Conservation (phyloP, 2,113 vertebrate genomes). For the Parus major region DNA sequence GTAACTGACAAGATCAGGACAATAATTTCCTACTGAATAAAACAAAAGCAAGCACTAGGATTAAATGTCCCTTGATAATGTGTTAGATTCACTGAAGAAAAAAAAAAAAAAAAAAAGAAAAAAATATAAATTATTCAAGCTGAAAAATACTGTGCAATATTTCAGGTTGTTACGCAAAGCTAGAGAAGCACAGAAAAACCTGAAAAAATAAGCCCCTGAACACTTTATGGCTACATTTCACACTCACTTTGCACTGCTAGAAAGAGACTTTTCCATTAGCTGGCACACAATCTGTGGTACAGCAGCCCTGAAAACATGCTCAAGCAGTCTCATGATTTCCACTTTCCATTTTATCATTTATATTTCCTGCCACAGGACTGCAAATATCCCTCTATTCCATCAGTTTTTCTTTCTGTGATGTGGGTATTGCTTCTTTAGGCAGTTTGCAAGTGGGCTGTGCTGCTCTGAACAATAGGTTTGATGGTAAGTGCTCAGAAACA, state of each 20-base stretch:
- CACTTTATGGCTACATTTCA: neutral
- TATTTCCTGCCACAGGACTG: neutral
- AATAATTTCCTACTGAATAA: slow-evolving; percentile 47
- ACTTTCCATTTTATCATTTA: neutral
- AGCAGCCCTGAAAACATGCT: neutral
- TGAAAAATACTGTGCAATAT: neutral
- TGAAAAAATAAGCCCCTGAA: neutral
- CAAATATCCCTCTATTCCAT: neutral
- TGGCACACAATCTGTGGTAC: neutral
- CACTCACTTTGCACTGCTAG: neutral
- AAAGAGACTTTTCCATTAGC: neutral
- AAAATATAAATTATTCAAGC: slow-evolving; percentile 30
- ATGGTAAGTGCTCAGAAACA: neutral
- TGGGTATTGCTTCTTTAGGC: neutral
- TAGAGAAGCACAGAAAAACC: neutral
- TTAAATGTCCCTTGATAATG: slow-evolving; percentile 20
- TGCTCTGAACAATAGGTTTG: neutral
- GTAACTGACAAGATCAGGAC: slow-evolving; percentile 18
- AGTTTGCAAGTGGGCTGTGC: neutral
- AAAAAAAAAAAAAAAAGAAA: neutral
- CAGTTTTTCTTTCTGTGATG: neutral
- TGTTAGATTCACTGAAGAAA: neutral
- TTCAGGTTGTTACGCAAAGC: neutral
- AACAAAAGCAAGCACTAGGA: slow-evolving; percentile 41
- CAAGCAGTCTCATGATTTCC: neutral